Base-by-base conservation (phyloP, 2,888 invertebrate species). In the Allygus modestus region DNA sequence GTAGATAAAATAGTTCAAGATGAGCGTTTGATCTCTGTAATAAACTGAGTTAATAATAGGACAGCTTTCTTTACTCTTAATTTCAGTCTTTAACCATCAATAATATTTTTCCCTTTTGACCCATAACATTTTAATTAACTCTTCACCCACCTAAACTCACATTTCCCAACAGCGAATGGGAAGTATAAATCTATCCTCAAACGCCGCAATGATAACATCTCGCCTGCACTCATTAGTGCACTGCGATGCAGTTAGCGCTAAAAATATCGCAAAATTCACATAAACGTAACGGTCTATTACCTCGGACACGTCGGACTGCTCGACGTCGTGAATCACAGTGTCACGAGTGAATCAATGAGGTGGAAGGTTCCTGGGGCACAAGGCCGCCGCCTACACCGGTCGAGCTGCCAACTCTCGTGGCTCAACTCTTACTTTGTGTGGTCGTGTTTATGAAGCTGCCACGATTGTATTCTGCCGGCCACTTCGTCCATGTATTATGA, bases 241-340 rank as follows among this genome's bases (percentile, higher is more conserved):
- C 28, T 17, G 26, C 28, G 17, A 12, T 65, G 65, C 65, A 65
- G 65, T 65, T 65, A 28, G 65, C 28, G 65, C 65, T 65, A 65
- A 65, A 65, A 65, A 65, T 65, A 65, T 28, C 65, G 31, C 28
- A 28, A 65, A 65, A 65, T 31, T 65, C 65, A 65, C 65, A 65
- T 71, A 71, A 71, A 71, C n/a, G 71, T 71, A 37, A 41, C 37
- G 71, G n/a, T 71, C 71, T 71, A 71, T 71, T 71, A 71, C 71
- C 37, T 41, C 1, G 15, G 71, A 33, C 71, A 71, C 41, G 71
- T 71, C 71, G 41, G 7, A 23, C 23, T 12, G 28, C 12, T 17
- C 20, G 7, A 9, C 37, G 71, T 71, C 65, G n/a, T 65, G 65
- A 65, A 65, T 65, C 65, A 65, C 65, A 12, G n/a, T 33, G 69